These are phyloP conservation scores for Dasyornis broadbenti DNA, from an alignment of 2,113 vertebrate genomes.

Conservation along the genomic window DNA sequence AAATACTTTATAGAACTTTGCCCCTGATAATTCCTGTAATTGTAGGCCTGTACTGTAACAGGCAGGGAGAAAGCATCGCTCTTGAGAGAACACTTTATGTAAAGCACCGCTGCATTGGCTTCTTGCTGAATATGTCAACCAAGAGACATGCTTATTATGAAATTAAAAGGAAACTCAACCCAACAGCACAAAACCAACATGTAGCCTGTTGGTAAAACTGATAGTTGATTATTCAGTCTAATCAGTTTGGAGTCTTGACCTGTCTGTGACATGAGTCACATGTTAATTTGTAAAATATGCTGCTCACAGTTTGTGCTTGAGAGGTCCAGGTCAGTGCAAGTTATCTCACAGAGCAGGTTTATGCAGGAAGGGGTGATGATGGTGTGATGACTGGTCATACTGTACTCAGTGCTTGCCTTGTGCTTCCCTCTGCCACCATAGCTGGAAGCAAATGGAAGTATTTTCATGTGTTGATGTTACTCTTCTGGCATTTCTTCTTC, in stretches of 20 bases:
- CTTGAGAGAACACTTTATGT: neutral
- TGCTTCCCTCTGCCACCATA: neutral
- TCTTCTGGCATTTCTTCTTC: neutral
- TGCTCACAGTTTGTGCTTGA: neutral
- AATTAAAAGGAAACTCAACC: neutral
- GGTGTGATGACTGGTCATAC: neutral
- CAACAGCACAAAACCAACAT: neutral
- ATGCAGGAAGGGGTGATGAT: neutral
- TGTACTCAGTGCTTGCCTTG: neutral
- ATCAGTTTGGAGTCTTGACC: neutral
- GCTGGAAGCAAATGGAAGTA: neutral
- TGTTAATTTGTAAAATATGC: neutral
- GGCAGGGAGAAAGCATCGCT: neutral
- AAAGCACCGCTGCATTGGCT: neutral
- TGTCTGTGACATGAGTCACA: rapidly evolving
- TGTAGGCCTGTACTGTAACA: neutral
- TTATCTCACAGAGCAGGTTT: neutral
- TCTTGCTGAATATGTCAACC: neutral
- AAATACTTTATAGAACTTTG: neutral
- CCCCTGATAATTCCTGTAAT: neutral
- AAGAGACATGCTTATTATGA: neutral
- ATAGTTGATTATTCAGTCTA: neutral
- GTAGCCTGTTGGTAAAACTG: neutral
- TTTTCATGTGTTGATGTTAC: neutral
- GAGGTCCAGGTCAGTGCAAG: neutral